Conservation (phyloP, 2,113 vertebrate genomes). For the Sylvia atricapilla region DNA sequence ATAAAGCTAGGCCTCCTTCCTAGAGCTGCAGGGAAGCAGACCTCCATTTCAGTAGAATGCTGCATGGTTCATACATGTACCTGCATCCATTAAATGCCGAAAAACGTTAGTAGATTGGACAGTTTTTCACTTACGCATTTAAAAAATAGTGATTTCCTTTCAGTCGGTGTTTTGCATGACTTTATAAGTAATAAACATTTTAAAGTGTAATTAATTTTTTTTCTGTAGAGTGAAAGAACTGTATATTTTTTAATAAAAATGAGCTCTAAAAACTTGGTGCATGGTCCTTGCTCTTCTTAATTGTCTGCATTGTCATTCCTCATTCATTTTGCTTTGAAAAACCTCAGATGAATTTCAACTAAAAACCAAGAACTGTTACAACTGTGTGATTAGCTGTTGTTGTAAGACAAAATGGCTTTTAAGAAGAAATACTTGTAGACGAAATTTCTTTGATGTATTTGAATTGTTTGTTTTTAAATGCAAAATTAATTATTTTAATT, state of each 20-base stretch:
- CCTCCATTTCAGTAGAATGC: neutral
- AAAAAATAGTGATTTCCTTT: neutral
- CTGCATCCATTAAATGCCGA: neutral
- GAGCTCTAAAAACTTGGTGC: neutral
- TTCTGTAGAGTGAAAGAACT: slow-evolving; percentile 5
- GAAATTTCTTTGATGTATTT: neutral
- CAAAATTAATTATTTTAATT: neutral
- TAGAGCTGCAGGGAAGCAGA: neutral
- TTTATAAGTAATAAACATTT: neutral
- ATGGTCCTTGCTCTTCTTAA: slow-evolving; percentile 24
- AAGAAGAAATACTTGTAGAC: neutral
- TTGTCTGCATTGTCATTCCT: neutral
- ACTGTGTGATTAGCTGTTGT: neutral
- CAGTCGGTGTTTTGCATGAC: neutral
- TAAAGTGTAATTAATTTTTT: neutral
- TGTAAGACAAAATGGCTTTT: neutral
- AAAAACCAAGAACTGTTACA: neutral
- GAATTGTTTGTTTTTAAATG: neutral
- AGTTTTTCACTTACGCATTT: neutral
- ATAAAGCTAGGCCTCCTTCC: neutral
- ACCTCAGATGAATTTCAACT: neutral
- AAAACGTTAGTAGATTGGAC: neutral
- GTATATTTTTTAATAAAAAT: slow-evolving; percentile 45
- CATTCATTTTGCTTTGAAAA: neutral
- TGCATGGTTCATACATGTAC: neutral